A percentile compares a stretch with the other conserved stretches of the same genome.
Conservation (phyloP, 1,140 invertebrate genomes). For the Aphidius ervi region DNA sequence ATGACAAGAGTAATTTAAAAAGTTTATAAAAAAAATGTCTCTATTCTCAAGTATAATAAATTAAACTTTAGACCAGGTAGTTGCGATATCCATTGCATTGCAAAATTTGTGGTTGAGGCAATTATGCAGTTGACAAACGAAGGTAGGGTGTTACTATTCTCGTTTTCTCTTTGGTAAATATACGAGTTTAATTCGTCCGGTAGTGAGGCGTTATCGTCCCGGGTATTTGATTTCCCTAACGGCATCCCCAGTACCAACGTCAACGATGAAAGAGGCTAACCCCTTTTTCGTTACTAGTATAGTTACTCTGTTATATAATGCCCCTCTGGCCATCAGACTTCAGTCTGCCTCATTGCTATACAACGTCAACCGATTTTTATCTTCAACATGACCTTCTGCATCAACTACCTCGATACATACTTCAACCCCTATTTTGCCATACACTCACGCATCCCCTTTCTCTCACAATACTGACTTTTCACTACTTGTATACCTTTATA, state of each 20-base stretch:
- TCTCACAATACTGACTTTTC: background rate
- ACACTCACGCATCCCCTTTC: conserved; percentile 7
- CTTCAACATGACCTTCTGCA: too few relatives aligned
- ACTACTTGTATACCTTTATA: background rate
- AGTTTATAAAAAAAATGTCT: background rate
- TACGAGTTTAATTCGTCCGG: conserved; percentile 35
- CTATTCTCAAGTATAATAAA: background rate
- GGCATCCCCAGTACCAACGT: conserved; percentile 7
- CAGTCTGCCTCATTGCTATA: too few relatives aligned
- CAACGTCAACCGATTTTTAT: too few relatives aligned
- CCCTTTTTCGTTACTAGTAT: background rate
- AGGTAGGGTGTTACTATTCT: conserved; percentile 13
- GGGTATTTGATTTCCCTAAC: conserved; percentile 35
- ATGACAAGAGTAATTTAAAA: background rate
- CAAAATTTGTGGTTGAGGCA: conserved; percentile 15
- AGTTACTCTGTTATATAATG: too few relatives aligned
- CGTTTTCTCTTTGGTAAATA: conserved; percentile 25
- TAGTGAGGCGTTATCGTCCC: conserved; percentile 24
- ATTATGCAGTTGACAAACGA: conserved; percentile 23
- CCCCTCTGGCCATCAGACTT: too few relatives aligned
- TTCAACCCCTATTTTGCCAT: too few relatives aligned
- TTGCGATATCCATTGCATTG: background rate
- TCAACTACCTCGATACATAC: too few relatives aligned
- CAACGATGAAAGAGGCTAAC: conserved; percentile 2
- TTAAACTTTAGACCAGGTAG: too few relatives aligned